Percentiles rank a stretch among this genome's conserved stretches.
phyloP scores from a whole-genome alignment of 2,888 invertebrate genomes.

The Aphidius colemani region DNA sequence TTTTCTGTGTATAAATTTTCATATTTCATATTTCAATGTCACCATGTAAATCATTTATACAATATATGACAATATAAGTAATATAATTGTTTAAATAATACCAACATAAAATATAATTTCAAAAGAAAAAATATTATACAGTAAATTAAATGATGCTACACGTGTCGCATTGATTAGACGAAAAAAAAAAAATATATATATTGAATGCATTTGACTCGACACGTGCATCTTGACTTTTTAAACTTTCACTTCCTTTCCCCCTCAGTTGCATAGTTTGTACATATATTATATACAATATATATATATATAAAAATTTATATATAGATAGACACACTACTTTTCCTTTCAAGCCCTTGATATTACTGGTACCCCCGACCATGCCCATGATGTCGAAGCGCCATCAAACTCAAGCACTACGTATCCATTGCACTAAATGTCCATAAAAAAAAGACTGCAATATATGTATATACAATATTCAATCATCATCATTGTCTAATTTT shows the following conservation, averaged over 20 bases:
- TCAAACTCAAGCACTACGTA: slow-evolving; percentile 26
- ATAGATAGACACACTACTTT: slow-evolving; percentile 43
- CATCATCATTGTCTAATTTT: slow-evolving; percentile 17
- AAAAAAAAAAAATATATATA: slow-evolving; percentile 34
- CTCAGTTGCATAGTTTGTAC: slow-evolving; percentile 45
- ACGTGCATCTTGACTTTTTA: slow-evolving; percentile 40
- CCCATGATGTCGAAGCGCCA: slow-evolving; percentile 38
- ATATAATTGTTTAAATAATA: too few species aligned
- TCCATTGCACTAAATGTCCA: neutral
- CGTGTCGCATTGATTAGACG: slow-evolving; percentile 31
- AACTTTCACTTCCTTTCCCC: slow-evolving; percentile 58
- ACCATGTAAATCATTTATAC: too few species aligned
- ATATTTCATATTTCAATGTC: too few species aligned
- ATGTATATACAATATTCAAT: slow-evolving; percentile 4
- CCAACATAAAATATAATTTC: too few species aligned
- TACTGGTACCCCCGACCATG: slow-evolving; percentile 42
- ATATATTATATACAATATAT: too few species aligned
- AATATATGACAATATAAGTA: too few species aligned
- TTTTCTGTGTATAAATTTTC: too few species aligned
- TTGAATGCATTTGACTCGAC: slow-evolving; percentile 49
- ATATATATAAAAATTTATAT: too few species aligned
- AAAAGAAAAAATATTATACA: neutral
- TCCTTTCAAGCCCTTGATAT: slow-evolving; percentile 51
- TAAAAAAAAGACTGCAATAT: too few species aligned
- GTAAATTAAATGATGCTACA: slow-evolving; percentile 4